Evolutionary conservation across 2,113 vertebrate species (phyloP), one percentile per base, ranked within the genome.

Genomic region (Hiodon tergisus): DNA sequence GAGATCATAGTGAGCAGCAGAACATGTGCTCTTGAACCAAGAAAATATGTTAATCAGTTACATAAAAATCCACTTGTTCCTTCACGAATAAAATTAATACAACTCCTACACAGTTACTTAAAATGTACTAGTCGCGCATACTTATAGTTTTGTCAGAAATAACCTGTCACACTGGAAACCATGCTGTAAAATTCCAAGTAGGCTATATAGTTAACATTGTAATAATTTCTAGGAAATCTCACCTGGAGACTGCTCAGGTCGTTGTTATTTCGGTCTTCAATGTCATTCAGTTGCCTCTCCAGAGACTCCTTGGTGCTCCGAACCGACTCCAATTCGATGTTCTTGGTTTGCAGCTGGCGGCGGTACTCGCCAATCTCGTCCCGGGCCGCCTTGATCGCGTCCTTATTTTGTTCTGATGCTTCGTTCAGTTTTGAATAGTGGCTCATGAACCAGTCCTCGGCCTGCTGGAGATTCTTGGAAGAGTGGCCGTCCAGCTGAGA

Each of bases 401-500:
- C 93, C 85, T 94, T 94, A 83, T 94, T 94, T 80, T 92, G 89
- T 82, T 94, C 93, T 6, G 93, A 93, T 0, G 93, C 93, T 80
- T 94, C 91, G 0, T 89, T 93, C 63, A 94, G 92, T 87, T 93
- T 93, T 84, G 89, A 88, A 68, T 93, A 94, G 84, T 91, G 91
- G 79, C 90, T 88, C 71, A 88, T 90, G 81, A 94, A 93, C 92
- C 91, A 92, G 70, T 94, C 93, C 85, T 94, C 93, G 17, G 93
- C 91, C 85, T 93, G 91, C 83, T 92, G 85, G 89, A 94, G 91
- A 86, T 93, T 94, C 81, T 91, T 89, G 79, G 91, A 89, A 10
- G 93, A 94, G 88, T 94, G 93, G 60, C 91, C 90, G 83, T 94
- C 93, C 60, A 94, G 90, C 86, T 94, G 93, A n/a, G 91, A 90